Base-by-base conservation (phyloP, 1,140 invertebrate genomes). In the Drosophila lowei region DNA sequence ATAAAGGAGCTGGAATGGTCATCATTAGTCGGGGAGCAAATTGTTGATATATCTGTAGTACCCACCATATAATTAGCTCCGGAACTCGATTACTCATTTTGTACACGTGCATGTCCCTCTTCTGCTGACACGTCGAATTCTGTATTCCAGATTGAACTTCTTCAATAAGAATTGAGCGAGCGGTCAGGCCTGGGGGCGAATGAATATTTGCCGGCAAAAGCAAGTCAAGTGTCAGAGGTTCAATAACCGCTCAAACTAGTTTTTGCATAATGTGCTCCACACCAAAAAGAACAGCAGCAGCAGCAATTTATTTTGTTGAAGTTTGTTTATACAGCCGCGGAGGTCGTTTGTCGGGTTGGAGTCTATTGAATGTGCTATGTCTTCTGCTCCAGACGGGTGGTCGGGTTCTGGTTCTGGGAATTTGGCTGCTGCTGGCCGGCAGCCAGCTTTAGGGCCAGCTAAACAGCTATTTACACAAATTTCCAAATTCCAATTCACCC, bases 21-120 rank as follows among this genome's bases (percentile, higher is more conserved):
- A 50, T 30, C 41, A 9, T 25, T 25, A 25, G 23, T 25, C 4
- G 23, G 23, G 23, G 23, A 54, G 0, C 6, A 16, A 16, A 25
- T 25, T 5, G 23, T 25, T 5, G 4, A 25, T 13, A 2, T 13
- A 5, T 11, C 11, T 42, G 1, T n/a, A 5, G 0, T 15, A 48
- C 48, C 44, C 43, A 91, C 90, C 90, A 90, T 67, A 91, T 90
- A 41, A 90, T 57, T 6, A 91, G 72, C 79, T 91, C 90, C 11
- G 90, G 83, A 18, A 76, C 58, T 15, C 77, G 77, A 57, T 72
- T 75, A 23, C 49, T 57, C 90, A 90, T 90, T 11, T 67, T 90
- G 68, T 66, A 60, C 25, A 68, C 56, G 53, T 71, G 49, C 81
- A 85, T 85, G 58, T 65, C 78, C 38, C 57, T 74, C 2, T 38